Evolutionary conservation across 2,113 vertebrate species (phyloP).

Genomic region (Pipa parva): DNA sequence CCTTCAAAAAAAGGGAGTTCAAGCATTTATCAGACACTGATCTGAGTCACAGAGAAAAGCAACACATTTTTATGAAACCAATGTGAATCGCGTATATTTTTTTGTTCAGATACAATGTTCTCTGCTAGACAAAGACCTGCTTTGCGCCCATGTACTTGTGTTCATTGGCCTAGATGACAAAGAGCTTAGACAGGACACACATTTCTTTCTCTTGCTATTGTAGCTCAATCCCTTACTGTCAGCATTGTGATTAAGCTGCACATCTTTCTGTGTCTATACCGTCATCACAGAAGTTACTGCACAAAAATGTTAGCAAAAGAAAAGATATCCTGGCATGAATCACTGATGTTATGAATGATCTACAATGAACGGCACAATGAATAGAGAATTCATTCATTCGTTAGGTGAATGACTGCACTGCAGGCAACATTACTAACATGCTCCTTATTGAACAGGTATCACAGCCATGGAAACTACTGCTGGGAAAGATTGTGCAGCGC

Average conservation of each 20-base stretch:
- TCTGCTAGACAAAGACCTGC: no score
- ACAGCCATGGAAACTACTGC: slow-evolving; percentile 75
- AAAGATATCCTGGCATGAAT: not conserved
- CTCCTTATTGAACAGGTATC: slow-evolving; percentile 67
- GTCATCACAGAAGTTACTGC: not conserved
- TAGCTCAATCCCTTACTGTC: not conserved
- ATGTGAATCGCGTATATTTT: no score
- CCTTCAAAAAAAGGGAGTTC: no score
- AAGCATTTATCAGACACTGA: no score
- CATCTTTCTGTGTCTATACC: not conserved
- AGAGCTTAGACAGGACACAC: not conserved
- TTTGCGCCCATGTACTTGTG: no score
- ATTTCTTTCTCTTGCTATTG: not conserved
- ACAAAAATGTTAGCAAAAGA: not conserved
- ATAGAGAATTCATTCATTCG: not conserved
- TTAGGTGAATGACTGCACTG: no score
- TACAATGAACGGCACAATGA: not conserved
- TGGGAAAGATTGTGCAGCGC: slow-evolving; percentile 84
- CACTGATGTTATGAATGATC: not conserved
- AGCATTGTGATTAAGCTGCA: not conserved
- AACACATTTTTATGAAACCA: no score
- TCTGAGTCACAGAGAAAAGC: no score
- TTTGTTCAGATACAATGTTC: no score
- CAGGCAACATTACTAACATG: slow-evolving; percentile 21
- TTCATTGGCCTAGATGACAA: no score